Percentiles rank a stretch among this genome's conserved stretches.
phyloP scores from a whole-genome alignment of 1,140 invertebrate genomes.

The Drosophila rhopaloa region DNA sequence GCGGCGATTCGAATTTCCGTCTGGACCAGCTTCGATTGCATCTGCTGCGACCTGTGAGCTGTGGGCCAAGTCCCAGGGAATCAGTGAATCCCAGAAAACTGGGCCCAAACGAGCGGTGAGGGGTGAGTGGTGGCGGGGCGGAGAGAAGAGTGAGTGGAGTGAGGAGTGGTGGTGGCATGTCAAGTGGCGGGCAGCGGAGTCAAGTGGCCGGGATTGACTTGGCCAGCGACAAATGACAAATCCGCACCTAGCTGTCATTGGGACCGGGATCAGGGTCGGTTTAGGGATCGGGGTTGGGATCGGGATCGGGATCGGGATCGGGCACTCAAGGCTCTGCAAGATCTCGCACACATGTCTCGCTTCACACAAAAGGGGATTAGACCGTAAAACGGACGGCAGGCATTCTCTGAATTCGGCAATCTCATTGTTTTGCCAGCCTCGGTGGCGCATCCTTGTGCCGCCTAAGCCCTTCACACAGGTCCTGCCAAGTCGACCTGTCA shows the following conservation, averaged over 20 bases:
- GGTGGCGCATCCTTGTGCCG: conserved; percentile 64
- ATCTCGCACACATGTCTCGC: conserved; percentile 66
- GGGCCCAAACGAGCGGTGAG: conserved; percentile 8
- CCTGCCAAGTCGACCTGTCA: neutral
- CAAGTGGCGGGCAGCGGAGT: conserved; percentile 8
- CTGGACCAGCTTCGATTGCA: conserved; percentile 54
- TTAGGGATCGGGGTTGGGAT: conserved; percentile 38
- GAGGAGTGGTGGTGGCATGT: conserved; percentile 9
- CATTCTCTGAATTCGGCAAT: conserved; percentile 64
- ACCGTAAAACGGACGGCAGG: conserved; percentile 51
- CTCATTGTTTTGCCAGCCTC: conserved; percentile 76
- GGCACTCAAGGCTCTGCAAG: conserved; percentile 14
- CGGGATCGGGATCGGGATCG: conserved; percentile 5
- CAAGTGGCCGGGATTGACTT: conserved; percentile 23
- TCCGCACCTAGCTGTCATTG: conserved; percentile 15
- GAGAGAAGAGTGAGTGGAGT: neutral
- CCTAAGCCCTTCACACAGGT: neutral
- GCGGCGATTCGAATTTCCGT: conserved; percentile 66
- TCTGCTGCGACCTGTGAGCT: conserved; percentile 41
- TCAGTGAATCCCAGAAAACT: conserved; percentile 57
- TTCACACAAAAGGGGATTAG: conserved; percentile 75
- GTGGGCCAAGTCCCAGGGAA: conserved; percentile 20
- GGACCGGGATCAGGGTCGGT: neutral
- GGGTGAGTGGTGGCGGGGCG: neutral
- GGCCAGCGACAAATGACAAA: conserved; percentile 19